Conservation (phyloP, 2,888 invertebrate genomes). For the Dolichopus griseipennis region DNA sequence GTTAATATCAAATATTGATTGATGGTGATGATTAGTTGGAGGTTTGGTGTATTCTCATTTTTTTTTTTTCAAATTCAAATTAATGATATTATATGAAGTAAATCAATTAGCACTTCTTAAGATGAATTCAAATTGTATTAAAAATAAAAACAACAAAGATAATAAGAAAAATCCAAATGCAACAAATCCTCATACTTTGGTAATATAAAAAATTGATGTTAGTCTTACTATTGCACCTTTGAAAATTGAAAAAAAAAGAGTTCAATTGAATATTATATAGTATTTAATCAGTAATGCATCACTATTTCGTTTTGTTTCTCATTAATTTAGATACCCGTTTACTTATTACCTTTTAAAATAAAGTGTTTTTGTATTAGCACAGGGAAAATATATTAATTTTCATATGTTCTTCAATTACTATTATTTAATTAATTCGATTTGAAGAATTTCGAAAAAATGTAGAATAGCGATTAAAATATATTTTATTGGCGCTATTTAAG, state of each 20-base stretch:
- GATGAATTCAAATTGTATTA: too few species aligned
- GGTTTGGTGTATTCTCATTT: too few species aligned
- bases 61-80: neutral
- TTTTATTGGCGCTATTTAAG: too few species aligned
- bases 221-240: neutral
- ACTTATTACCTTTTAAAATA: neutral
- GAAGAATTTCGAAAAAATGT: too few species aligned
- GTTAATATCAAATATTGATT: too few species aligned
- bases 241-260: neutral
- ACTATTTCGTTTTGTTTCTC: neutral
- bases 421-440: too few species aligned
- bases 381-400: neutral
- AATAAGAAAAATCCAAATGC: too few species aligned
- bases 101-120: constrained; percentile 4
- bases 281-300: neutral
- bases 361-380: neutral
- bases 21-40: too few species aligned
- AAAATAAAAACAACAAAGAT: neutral
- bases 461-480: too few species aligned
- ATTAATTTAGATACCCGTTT: neutral
- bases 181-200: too few species aligned
- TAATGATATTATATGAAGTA: neutral
- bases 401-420: too few species aligned
- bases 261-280: neutral
- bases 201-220: neutral